phyloP scores from a whole-genome alignment of 2,113 vertebrate genomes.

The Eptesicus fuscus region DNA sequence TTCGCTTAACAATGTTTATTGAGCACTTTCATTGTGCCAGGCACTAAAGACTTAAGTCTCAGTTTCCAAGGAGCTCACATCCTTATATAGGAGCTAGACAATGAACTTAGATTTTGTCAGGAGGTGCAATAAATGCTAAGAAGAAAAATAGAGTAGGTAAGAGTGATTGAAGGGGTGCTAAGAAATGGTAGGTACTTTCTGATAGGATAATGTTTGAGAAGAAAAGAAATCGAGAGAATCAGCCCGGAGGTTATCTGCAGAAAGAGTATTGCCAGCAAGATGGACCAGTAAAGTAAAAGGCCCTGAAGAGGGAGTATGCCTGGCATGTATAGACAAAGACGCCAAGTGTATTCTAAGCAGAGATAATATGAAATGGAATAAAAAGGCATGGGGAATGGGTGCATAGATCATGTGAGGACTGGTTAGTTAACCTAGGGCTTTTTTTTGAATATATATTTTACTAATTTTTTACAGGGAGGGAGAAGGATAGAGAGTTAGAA shows the following conservation, averaged over 20 bases:
- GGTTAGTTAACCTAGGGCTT: background rate
- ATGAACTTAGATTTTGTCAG: background rate
- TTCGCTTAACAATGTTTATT: background rate
- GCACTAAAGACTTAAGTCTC: background rate
- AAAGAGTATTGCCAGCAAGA: background rate
- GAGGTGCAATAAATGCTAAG: background rate
- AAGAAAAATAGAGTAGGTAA: background rate
- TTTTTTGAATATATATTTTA: too few relatives aligned
- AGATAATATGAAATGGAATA: background rate
- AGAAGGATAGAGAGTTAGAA: too few relatives aligned
- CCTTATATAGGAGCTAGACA: background rate
- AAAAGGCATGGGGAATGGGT: background rate
- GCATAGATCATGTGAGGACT: background rate
- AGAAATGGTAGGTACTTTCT: background rate
- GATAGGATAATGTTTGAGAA: background rate
- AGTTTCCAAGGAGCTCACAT: background rate
- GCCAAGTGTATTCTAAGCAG: background rate
- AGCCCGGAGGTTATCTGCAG: background rate
- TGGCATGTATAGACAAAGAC: background rate
- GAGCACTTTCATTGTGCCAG: slow-evolving; percentile 1
- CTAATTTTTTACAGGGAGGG: too few relatives aligned
- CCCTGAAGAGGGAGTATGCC: background rate
- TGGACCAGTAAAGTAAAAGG: background rate
- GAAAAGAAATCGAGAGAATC: background rate
- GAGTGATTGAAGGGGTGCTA: background rate